Evolutionary conservation across 1,140 invertebrate species (phyloP).

Genomic region (Drosophila rufa): DNA sequence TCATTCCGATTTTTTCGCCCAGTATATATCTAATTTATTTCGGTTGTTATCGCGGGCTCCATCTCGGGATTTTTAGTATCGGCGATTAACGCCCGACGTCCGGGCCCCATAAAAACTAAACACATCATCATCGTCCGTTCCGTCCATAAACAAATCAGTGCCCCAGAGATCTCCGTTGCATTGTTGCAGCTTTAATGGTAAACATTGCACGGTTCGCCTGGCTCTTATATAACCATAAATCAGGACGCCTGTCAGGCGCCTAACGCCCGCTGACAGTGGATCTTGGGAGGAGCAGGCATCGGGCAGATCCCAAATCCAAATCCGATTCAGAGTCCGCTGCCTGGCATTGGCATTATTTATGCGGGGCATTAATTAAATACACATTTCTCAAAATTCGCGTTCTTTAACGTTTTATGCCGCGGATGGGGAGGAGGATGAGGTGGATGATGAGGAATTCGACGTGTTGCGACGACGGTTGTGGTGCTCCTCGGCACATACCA

Average conservation of each 20-base stretch:
- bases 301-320: conserved; percentile 8
- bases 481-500: conserved; percentile 38
- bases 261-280: conserved; percentile 11
- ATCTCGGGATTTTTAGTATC: conserved; percentile 35
- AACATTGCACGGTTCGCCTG: conserved; percentile 31
- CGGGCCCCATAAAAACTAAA: conserved; percentile 39
- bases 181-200: conserved; percentile 56
- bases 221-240: conserved; percentile 73
- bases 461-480: conserved; percentile 27
- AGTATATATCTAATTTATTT: conserved; percentile 58
- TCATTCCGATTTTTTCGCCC: conserved; percentile 42
- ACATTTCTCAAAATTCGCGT: conserved; percentile 51
- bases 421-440: conserved; percentile 1
- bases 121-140: conserved; percentile 16
- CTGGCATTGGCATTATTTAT: conserved; percentile 57
- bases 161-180: conserved; percentile 62
- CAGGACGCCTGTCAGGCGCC: conserved; percentile 23
- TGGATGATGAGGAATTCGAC: conserved; percentile 32
- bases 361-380: conserved; percentile 58
- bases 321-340: conserved; percentile 8
- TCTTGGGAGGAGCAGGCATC: not conserved
- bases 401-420: conserved; percentile 26
- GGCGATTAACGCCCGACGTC: conserved; percentile 15
- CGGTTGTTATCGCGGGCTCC: conserved; percentile 46
- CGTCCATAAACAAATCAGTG: conserved; percentile 43